Evolutionary conservation across 2,888 invertebrate genomes (phyloP), one percentile per base, ranked within the genome.

Genomic region (Achlya flavicornis): DNA sequence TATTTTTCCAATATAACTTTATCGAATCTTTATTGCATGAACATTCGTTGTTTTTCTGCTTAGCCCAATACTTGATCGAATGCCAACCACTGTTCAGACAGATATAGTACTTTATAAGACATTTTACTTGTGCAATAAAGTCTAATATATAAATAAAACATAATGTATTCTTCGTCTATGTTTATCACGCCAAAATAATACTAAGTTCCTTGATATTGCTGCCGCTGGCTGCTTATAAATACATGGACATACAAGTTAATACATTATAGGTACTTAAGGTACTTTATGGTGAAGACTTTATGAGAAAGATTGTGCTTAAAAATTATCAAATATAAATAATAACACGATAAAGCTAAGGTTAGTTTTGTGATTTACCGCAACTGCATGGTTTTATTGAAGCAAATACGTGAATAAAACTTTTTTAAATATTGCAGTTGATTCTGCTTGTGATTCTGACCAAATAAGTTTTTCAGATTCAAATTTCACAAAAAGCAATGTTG

Each of bases 61-160:
- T 66, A 67, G 62, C 65, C 60, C 66, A 67, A 70, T 76, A 73
- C 74, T 80, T 80, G 78, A 78, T 76, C 69, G 61, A 66, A 65
- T 77, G 81, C 81, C 81, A 80, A 71, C 67, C 64, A 61, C 48
- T 58, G 58, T 61, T 63, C 43, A 53, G 41, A 67, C 63, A 46
- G 62, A 61, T 68, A 63, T 64, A 61, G 64, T 63, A 64, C 46
- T 71, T 66, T 66, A 67, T 68, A 62, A 66, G 65, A 66, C 64
- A 68, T 69, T 72, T 71, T 65, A 67, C 63, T 71, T 66, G 58
- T 61, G 63, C 59, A 66, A 71, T 76, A 73, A 74, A 53, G 8
- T 53, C 19, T 53, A 73, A 72, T 61, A 60, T 63, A 66, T 66
- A 69, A 71, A 74, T 63, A 71, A 66, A 67, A 68, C 58, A 64